Percentiles rank a stretch among this genome's conserved stretches.
Conservation (phyloP, 2,113 vertebrate genomes). For the Nycticorax nycticorax region DNA sequence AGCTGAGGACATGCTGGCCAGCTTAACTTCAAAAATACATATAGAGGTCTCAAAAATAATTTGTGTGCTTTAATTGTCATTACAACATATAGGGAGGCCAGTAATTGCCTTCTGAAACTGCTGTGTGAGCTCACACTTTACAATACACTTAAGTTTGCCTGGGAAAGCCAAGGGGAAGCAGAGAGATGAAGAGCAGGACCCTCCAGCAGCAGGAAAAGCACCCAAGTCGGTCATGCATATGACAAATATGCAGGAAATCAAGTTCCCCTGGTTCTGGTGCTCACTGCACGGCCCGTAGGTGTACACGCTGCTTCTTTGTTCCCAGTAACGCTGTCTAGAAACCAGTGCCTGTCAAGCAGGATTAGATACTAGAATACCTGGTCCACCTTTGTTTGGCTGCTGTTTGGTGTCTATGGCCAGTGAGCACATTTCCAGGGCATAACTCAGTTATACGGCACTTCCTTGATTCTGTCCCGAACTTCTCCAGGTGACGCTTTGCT, state of each 20-base stretch:
- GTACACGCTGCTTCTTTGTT: not conserved
- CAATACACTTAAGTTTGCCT: not conserved
- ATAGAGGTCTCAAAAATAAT: not conserved
- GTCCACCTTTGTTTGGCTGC: not conserved
- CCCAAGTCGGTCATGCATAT: not conserved
- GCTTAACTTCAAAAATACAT: not conserved
- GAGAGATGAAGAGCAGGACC: not conserved
- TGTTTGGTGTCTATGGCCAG: not conserved
- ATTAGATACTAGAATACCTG: not conserved
- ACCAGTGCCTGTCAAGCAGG: not conserved
- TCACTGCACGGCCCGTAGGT: not conserved
- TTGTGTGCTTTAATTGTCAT: not conserved
- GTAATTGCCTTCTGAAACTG: not conserved
- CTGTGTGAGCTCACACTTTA: not conserved
- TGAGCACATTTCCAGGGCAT: not conserved
- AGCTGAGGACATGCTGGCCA: not conserved
- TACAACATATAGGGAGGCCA: not conserved
- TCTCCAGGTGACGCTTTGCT: not conserved
- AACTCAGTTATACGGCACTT: not conserved
- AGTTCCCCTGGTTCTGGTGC: not conserved
- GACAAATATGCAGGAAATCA: not conserved
- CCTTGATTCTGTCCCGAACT: not conserved
- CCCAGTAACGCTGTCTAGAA: not conserved
- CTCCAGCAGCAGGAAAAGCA: not conserved
- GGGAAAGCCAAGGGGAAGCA: not conserved